Evolutionary conservation across 1,140 invertebrate species (phyloP), one percentile per base, ranked within the genome.

Genomic region (Stegodyphus dumicola): DNA sequence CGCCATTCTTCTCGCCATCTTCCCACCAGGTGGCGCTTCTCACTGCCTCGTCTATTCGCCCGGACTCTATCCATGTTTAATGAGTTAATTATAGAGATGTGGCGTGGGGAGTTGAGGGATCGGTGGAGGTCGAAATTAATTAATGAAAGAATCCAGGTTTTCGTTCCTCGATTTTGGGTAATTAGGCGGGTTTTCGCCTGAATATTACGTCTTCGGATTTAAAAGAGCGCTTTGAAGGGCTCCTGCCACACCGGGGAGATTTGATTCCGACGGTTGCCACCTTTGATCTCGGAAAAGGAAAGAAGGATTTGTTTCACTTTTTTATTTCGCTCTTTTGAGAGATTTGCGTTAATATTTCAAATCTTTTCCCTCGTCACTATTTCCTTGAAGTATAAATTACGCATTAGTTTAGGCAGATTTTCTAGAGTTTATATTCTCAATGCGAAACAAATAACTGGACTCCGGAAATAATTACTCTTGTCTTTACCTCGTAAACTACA

Each of bases 41-140:
- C 78, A 60, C 65, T 71, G 67, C 52, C 52, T 71, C 67, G 65
- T 69, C 64, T 53, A 53, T 54, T 54, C 51, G 18, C 17, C 65
- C 52, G 67, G 77, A 70, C 66, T 80, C 78, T 80, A 80, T 80
- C 78, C 78, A 80, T 80, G 78, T 80, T 80, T 70, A 80, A 80
- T 80, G 78, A 80, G 78, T 80, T 80, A 80, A 80, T 80, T 80
- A 80, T 80, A 70, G 69, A 71, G 69, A 71, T 71, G 78, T 80
- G 69, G 64, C 18, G 65, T 17, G 51, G 52, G 17, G 60, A 17
- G 53, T 51, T 51, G 9, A 49, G 51, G 49, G 52, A 33, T 33
- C 33, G 33, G 33, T 33, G 33, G 33, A 33, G 33, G 51, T 15
- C 7, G 69, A 80, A 80, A 80, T 80, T 80, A 80, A 80, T 80